Base-by-base conservation (phyloP, 2,113 vertebrate genomes). In the Siphamia tubifer region DNA sequence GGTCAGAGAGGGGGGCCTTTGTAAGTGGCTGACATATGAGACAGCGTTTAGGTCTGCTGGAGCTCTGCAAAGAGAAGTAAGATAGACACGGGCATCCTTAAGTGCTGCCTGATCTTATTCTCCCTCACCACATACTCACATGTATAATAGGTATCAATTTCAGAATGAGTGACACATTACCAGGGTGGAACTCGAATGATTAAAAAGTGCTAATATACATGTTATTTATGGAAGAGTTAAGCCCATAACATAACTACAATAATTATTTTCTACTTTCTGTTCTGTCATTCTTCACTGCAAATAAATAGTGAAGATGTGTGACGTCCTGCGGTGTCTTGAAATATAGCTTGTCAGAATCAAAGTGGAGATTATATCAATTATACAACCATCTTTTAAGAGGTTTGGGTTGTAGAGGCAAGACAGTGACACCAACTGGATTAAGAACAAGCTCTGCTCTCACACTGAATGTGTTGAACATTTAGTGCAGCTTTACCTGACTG, bases 21-120 rank as follows among this genome's bases (percentile, higher is more conserved):
- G 48, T 39, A 64, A 72, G 71, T 35, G 54, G 42, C 45, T 0
- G 44, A 83, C 67, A 81, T 67, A 44, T 67, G 51, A 86, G 55
- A 49, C 58, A 1, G 15, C 13, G 11, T 23, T 47, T 19, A 62
- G 20, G n/a, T 73, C 53, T 0, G 5, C 52, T 32, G 34, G 31
- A 54, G 40, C 12, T 49, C 35, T 52, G 34, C 38, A 34, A 24
- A 44, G 56, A 36, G 6, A 32, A 53, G 42, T 0, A 6, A 56
- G 24, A 27, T 2, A 44, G 31, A 60, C 27, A 6, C 6, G 8
- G 0, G 1, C 10, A 5, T 44, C 35, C 44, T 11, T 25, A 38
- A 64, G 38, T 42, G 56, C 11, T 34, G 53, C 31, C 5, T 53
- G 25, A 57, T 66, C 30, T 32, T 28, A 25, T 36, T 40, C 52